Conservation (phyloP, 2,113 vertebrate genomes). For the Gallinago undulata region DNA sequence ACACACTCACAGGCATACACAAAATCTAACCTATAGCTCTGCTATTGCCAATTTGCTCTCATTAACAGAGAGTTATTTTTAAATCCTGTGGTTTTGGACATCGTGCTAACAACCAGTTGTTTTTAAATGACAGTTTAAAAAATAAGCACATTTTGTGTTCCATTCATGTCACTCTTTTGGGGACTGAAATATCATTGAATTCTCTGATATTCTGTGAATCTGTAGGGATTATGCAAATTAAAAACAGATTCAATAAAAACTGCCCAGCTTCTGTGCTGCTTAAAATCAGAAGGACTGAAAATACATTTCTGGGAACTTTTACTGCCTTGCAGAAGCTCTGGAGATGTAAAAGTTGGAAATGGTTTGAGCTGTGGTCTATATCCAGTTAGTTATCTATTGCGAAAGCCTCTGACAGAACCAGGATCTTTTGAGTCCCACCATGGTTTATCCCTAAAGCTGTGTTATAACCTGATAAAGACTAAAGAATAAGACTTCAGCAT, state of each 20-base stretch:
- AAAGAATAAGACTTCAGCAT: neutral
- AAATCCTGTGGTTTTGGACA: constrained; percentile 16
- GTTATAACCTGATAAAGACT: neutral
- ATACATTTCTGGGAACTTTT: neutral
- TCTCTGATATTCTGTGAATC: neutral
- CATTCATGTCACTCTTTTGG: neutral
- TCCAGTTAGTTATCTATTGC: neutral
- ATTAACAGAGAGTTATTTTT: constrained; percentile 34
- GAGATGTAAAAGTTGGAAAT: neutral
- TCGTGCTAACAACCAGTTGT: constrained; percentile 19
- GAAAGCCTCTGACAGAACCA: neutral
- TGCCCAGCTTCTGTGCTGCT: neutral
- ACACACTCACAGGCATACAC: neutral
- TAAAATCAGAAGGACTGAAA: neutral
- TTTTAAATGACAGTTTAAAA: constrained; percentile 42
- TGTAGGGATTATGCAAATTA: constrained; percentile 14
- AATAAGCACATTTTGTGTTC: neutral
- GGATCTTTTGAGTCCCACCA: neutral
- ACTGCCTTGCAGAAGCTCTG: neutral
- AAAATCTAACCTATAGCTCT: constrained; percentile 23
- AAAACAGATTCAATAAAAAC: constrained; percentile 13
- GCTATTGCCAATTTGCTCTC: neutral
- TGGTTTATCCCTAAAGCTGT: neutral
- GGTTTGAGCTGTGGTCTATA: neutral
- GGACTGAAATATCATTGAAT: constrained; percentile 23